Base-by-base conservation (phyloP, 2,113 vertebrate genomes). In the Alosa alosa region DNA sequence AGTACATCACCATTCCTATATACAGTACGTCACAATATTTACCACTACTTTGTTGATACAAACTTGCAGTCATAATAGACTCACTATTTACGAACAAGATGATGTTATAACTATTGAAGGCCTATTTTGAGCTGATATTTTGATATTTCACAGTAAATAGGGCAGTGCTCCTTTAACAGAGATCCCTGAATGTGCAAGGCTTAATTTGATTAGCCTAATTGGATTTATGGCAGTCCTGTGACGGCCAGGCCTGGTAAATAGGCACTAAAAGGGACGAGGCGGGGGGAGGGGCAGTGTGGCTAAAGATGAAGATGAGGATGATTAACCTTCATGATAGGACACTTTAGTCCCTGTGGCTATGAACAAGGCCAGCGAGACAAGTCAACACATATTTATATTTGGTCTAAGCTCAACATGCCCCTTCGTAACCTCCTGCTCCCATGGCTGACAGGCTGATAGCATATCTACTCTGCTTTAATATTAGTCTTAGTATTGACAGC, bases 121-220 rank as follows among this genome's bases (percentile, higher is more conserved):
- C 31, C 72, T 78, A 68, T 68, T 68, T 68, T 68, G 64, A 68
- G 11, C 25, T 39, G 31, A 10, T 36, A 36, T 78, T 41, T 41
- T 39, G 31, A 78, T 36, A 6, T 36, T 36, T 78, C 10, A 78
- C 15, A 78, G 36, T 72, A 64, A 84, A 72, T 31, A 68, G 86
- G 1, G 15, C 50, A 18, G 11, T 55, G 88, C 81, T 13, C 82
- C 86, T 88, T 90, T 89, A 87, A 75, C 84, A 86, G 49, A 88
- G 39, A 68, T 86, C 91, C 72, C 49, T 82, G 90, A 72, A 85
- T 41, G 86, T 15, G 36, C 57, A 88, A 17, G 31, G 84, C 88
- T 84, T 93, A 93, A 94, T 83, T n/a, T 90, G 93, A 95, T 95
- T 95, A 93, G 4, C 81, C 44, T 93, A 90, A 95, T 93, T 91